Percentiles rank a stretch among this genome's conserved stretches.
phyloP scores from a whole-genome alignment of 2,113 vertebrate species.

The Dendropsophus ebraccatus region DNA sequence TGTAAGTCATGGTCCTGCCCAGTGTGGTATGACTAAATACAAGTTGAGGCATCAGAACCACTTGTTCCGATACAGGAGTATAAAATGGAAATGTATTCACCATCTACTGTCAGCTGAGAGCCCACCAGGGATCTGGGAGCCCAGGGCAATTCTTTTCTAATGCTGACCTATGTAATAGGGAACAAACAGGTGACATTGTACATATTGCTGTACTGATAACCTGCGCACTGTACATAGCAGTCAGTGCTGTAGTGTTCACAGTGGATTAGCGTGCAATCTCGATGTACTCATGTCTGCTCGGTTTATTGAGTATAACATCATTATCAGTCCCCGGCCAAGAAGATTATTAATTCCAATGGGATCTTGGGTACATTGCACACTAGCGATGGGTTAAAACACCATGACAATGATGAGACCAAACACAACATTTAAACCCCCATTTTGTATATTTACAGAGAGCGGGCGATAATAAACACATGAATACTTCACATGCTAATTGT shows the following conservation, averaged over 20 bases:
- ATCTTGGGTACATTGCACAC: constrained; percentile 2
- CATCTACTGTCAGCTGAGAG: too few species aligned
- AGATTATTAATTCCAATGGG: constrained; percentile 9
- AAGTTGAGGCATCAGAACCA: too few species aligned
- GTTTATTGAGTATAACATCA: not conserved
- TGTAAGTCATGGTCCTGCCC: too few species aligned
- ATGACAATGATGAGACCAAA: constrained; percentile 10
- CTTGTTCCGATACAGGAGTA: too few species aligned
- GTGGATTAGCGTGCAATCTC: not conserved
- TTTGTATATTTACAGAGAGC: constrained; percentile 39
- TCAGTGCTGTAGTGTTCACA: not conserved
- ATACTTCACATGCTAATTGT: constrained; percentile 27
- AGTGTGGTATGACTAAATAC: too few species aligned
- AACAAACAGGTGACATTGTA: not conserved
- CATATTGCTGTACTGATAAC: not conserved
- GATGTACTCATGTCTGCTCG: not conserved
- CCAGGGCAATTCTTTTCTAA: not conserved
- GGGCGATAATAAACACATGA: constrained; percentile 24
- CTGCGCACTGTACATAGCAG: not conserved
- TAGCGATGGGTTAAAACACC: constrained; percentile 18
- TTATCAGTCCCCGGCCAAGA: not conserved
- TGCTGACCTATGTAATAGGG: not conserved
- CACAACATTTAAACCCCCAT: constrained; percentile 22
- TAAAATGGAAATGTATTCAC: too few species aligned
- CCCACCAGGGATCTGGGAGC: too few species aligned